phyloP scores from a whole-genome alignment of 2,113 vertebrate species.

The Cebidichthys violaceus region DNA sequence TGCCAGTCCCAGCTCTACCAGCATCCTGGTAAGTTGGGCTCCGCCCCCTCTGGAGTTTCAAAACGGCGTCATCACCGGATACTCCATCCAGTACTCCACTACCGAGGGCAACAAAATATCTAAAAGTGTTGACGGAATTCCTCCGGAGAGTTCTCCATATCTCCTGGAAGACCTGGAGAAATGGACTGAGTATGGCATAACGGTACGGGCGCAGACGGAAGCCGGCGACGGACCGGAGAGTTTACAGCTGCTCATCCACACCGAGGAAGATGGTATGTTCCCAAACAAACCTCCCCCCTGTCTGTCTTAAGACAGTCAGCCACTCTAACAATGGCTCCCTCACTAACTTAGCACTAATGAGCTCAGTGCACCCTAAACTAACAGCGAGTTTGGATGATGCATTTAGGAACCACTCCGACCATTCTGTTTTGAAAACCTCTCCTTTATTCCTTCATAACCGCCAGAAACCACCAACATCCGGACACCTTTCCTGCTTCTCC shows the following conservation, averaged over 20 bases:
- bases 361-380: conserved; percentile 49
- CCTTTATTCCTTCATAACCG: conserved; percentile 41
- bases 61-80: conserved; percentile 93
- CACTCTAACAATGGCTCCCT: conserved; percentile 62
- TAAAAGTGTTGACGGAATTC: conserved; percentile 88
- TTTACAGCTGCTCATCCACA: conserved; percentile 94
- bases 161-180: conserved; percentile 95
- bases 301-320: conserved; percentile 46
- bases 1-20: conserved; percentile 96
- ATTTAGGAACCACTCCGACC: conserved; percentile 41
- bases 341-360: conserved; percentile 51
- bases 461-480: conserved; percentile 38
- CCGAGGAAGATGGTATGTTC: conserved; percentile 99
- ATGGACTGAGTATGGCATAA: conserved; percentile 96
- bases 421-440: conserved; percentile 25
- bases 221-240: conserved; percentile 95
- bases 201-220: conserved; percentile 92
- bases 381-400: conserved; percentile 45
- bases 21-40: conserved; percentile 98
- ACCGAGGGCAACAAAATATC: conserved; percentile 89
- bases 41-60: conserved; percentile 92
- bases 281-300: conserved; percentile 59
- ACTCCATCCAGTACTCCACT: conserved; percentile 91
- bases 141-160: conserved; percentile 88
- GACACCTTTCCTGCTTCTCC: conserved; percentile 45